Evolutionary conservation across 2,113 vertebrate species (phyloP), one percentile per base, ranked within the genome.

Genomic region (Pionites leucogaster): DNA sequence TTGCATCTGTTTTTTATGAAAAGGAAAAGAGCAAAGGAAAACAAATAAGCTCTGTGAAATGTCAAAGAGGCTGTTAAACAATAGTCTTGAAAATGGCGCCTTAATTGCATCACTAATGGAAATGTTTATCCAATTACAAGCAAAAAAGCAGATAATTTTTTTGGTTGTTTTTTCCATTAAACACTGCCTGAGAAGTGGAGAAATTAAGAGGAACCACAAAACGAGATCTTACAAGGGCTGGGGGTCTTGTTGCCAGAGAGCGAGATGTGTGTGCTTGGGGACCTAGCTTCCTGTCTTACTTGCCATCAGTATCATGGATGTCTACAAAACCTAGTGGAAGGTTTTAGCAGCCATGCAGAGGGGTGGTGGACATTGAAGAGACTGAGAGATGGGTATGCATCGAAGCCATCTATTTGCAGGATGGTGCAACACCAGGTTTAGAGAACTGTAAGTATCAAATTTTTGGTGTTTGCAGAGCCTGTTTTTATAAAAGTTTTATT

Each of bases 41-140:
- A 91, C 86, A 97, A 97, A 96, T 74, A 83, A 96, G 86, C 75
- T 81, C 93, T 86, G 90, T 92, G 93, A 95, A 97, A 97, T 95
- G 94, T 96, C 94, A 96, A 92, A 90, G 86, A 95, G 62, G 86
- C 83, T 96, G 94, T 94, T 95, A 96, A 96, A 94, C 88, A 96
- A 88, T 72, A 83, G 85, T 87, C 88, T 93, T 90, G 95, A 87
- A 95, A 95, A 93, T 1, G 1, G 76, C 10, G n/a, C 88, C 65
- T 93, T 95, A 95, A 96, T 93, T 96, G 83, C 83, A 91, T 93
- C 92, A 86, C 92, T 96, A 96, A 96, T 95, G 74, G 88, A 83
- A 96, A 67, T 79, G 93, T 91, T 95, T 94, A 94, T 95, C 88
- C 97, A 97, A 95, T 93, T 92, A 95, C 94, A 97, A 96, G 92